A percentile compares a stretch with the other conserved stretches of the same genome.
These are phyloP conservation scores for Ormyrus nitidulus DNA, from an alignment of 2,888 invertebrate species.

Conservation along the genomic window DNA sequence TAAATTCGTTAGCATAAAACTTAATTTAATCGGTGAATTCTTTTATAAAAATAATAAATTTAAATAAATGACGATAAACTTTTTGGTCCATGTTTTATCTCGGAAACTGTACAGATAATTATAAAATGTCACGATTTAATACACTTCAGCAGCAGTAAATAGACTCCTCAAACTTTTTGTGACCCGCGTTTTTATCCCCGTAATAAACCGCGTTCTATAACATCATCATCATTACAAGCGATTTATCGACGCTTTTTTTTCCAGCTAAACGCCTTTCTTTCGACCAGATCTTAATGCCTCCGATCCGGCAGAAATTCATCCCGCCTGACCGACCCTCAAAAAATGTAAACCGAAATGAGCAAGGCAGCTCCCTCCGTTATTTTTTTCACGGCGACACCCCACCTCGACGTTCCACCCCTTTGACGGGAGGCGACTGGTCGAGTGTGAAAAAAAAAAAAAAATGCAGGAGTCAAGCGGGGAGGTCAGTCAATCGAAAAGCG, in stretches of 20 bases:
- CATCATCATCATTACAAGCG: conserved; percentile 42
- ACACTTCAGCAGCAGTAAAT: neutral
- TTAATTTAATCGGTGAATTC: too few species aligned
- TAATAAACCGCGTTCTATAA: conserved; percentile 13
- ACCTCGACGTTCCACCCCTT: conserved; percentile 28
- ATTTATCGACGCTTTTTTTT: conserved; percentile 34
- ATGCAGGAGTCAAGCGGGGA: conserved; percentile 28
- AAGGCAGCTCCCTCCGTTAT: conserved; percentile 17
- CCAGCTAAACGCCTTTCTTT: neutral
- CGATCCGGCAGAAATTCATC: neutral
- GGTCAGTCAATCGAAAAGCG: conserved; percentile 66
- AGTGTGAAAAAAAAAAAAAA: neutral
- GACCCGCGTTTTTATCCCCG: too few species aligned
- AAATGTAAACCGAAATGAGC: conserved; percentile 30
- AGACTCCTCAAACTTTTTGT: conserved; percentile 4
- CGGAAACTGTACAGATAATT: neutral
- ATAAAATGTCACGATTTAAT: conserved; percentile 27
- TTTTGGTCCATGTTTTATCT: too few species aligned
- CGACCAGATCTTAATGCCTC: conserved; percentile 1
- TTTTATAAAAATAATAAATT: too few species aligned
- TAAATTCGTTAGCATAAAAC: too few species aligned
- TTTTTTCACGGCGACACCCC: conserved; percentile 12
- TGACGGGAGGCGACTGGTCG: conserved; percentile 1
- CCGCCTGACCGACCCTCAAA: neutral
- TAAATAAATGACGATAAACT: too few species aligned